These are phyloP conservation scores for Nomada fabriciana DNA, from an alignment of 2,888 invertebrate genomes.

Conservation along the genomic window DNA sequence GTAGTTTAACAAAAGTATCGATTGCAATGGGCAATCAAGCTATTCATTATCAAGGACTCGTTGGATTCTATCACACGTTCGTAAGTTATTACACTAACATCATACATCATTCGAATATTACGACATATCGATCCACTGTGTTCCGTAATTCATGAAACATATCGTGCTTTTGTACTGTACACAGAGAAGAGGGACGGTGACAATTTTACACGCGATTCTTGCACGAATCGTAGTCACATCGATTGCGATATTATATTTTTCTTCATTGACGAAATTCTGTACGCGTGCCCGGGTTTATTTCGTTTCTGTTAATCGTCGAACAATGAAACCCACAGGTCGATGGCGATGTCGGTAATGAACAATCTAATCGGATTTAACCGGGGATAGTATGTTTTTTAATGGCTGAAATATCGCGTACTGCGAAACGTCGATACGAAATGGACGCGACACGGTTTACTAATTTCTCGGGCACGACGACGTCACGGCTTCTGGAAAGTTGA, in stretches of 20 bases:
- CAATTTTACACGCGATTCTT: not conserved
- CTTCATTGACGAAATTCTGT: not conserved
- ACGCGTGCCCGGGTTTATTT: not conserved
- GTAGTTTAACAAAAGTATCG: not conserved
- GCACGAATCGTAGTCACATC: too few species aligned
- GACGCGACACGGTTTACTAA: slow-evolving; percentile 24
- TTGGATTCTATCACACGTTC: not conserved
- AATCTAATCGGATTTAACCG: slow-evolving; percentile 31
- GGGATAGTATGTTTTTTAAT: slow-evolving; percentile 22
- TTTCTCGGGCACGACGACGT: slow-evolving; percentile 12
- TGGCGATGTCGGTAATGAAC: slow-evolving; percentile 5
- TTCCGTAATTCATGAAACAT: slow-evolving; percentile 9
- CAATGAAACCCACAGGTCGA: slow-evolving; percentile 11
- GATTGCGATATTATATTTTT: not conserved
- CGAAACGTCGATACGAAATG: slow-evolving; percentile 24
- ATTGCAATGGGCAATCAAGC: slow-evolving; percentile 7
- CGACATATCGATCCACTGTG: slow-evolving; percentile 20
- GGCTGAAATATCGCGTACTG: slow-evolving; percentile 3
- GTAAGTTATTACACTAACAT: not conserved
- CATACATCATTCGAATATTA: slow-evolving; percentile 15
- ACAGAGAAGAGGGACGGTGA: not conserved
- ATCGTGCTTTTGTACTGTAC: slow-evolving; percentile 1
- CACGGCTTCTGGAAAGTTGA: slow-evolving; percentile 8
- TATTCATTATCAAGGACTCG: not conserved
- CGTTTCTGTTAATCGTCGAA: slow-evolving; percentile 30